Conservation (phyloP, 2,113 vertebrate genomes). For the Ptyas mucosa region DNA sequence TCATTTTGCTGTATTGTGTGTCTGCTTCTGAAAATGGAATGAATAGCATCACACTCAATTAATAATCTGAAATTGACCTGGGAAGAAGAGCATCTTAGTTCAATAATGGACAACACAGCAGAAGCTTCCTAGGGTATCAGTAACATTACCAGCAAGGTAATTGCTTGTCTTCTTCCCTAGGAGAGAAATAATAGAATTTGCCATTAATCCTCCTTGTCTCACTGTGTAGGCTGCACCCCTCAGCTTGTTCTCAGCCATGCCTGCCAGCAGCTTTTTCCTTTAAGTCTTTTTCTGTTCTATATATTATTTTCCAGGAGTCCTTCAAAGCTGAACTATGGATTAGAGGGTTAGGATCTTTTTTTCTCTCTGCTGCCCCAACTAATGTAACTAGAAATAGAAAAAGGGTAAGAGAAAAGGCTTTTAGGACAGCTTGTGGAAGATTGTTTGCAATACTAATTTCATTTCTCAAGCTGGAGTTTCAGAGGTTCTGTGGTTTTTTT, state of each 20-base stretch:
- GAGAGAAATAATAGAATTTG: neutral
- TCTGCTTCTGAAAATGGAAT: neutral
- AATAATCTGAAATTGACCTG: neutral
- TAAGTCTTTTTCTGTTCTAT: neutral
- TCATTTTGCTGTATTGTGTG: neutral
- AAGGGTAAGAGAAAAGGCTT: neutral
- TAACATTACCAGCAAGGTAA: neutral
- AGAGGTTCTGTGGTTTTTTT: conserved; percentile 46
- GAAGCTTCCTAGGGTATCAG: neutral
- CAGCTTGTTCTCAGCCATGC: neutral
- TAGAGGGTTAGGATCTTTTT: rapidly evolving
- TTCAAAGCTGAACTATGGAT: neutral
- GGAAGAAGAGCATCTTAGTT: neutral
- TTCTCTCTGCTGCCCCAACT: neutral
- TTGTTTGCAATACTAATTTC: neutral
- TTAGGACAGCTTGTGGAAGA: neutral
- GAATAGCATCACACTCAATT: neutral
- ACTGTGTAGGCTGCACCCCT: neutral
- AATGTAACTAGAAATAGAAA: neutral
- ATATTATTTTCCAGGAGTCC: neutral
- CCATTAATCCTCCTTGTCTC: neutral
- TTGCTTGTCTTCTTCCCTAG: neutral
- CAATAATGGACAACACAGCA: neutral
- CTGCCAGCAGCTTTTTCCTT: neutral
- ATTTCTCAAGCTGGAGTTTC: conserved; percentile 12